phyloP scores from a whole-genome alignment of 1,140 invertebrate genomes.

The Colletes latitarsis region DNA sequence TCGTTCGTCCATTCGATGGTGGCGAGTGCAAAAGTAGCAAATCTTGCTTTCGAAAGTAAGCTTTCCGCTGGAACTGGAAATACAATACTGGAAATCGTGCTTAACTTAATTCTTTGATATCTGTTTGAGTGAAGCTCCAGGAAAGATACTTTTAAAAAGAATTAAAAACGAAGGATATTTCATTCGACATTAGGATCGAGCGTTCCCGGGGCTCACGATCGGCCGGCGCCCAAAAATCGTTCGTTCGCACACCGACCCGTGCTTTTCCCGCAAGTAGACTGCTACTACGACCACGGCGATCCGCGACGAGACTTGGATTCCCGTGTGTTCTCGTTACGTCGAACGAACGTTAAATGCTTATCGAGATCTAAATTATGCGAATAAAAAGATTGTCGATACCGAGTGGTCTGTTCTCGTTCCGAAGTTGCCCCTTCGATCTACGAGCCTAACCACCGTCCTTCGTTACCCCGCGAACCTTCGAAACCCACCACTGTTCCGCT shows the following conservation, averaged over 20 bases:
- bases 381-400: slow-evolving; percentile 76
- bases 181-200: too few relatives aligned
- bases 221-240: background rate
- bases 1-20: too few relatives aligned
- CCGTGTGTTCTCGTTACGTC: slow-evolving; percentile 32
- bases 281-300: slow-evolving; percentile 53
- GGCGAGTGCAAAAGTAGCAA: too few relatives aligned
- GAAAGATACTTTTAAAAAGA: too few relatives aligned
- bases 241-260: background rate
- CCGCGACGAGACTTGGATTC: slow-evolving; percentile 47
- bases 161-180: too few relatives aligned
- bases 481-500: slow-evolving; percentile 14
- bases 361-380: slow-evolving; percentile 72
- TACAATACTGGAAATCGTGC: too few relatives aligned
- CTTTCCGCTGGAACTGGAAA: too few relatives aligned
- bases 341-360: slow-evolving; percentile 67
- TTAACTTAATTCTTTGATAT: too few relatives aligned
- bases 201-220: background rate
- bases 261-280: slow-evolving; percentile 20
- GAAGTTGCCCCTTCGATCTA: slow-evolving; percentile 60
- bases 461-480: slow-evolving; percentile 30
- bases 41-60: too few relatives aligned
- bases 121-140: too few relatives aligned
- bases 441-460: slow-evolving; percentile 62
- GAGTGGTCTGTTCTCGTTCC: slow-evolving; percentile 66